These are phyloP conservation scores for Suncus etruscus DNA, from an alignment of 2,113 vertebrate species.

Conservation along the genomic window DNA sequence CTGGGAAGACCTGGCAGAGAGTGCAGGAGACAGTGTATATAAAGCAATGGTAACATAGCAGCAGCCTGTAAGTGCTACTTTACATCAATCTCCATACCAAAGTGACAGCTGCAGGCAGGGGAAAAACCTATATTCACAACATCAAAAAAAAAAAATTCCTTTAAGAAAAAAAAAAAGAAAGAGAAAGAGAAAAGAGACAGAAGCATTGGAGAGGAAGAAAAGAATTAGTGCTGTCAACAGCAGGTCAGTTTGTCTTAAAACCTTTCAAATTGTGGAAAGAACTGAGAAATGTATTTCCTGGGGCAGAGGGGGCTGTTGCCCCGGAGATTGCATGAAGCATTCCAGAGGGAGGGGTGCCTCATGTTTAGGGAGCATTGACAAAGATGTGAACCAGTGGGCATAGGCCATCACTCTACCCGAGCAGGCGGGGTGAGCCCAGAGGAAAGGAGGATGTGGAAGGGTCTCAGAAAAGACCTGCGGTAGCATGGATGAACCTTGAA, in stretches of 20 bases:
- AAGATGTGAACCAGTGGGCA: not conserved
- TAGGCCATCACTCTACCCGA: not conserved
- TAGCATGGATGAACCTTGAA: too few relatives aligned
- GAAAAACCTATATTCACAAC: slow-evolving; percentile 61
- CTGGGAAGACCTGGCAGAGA: rapidly evolving
- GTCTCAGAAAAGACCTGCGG: too few relatives aligned
- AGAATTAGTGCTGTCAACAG: slow-evolving; percentile 68
- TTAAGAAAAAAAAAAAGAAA: slow-evolving; percentile 34
- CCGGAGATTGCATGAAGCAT: not conserved
- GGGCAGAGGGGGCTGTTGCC: slow-evolving; percentile 57
- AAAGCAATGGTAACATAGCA: not conserved
- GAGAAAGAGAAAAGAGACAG: slow-evolving; percentile 58
- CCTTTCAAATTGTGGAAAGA: slow-evolving; percentile 71
- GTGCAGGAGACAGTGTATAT: not conserved
- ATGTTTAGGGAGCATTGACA: not conserved
- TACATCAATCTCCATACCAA: slow-evolving; percentile 75
- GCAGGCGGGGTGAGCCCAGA: not conserved
- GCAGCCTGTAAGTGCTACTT: slow-evolving; percentile 58
- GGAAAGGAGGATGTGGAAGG: too few relatives aligned
- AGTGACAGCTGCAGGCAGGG: slow-evolving; percentile 73
- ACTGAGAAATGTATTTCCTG: slow-evolving; percentile 80
- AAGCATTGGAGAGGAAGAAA: slow-evolving; percentile 70
- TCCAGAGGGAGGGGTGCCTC: slow-evolving; percentile 48
- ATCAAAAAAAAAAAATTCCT: slow-evolving; percentile 74
- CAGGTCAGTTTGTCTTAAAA: slow-evolving; percentile 69